Percentiles rank a stretch among this genome's conserved stretches.
phyloP scores from a whole-genome alignment of 2,888 invertebrate genomes.

The Diarsia mendica region DNA sequence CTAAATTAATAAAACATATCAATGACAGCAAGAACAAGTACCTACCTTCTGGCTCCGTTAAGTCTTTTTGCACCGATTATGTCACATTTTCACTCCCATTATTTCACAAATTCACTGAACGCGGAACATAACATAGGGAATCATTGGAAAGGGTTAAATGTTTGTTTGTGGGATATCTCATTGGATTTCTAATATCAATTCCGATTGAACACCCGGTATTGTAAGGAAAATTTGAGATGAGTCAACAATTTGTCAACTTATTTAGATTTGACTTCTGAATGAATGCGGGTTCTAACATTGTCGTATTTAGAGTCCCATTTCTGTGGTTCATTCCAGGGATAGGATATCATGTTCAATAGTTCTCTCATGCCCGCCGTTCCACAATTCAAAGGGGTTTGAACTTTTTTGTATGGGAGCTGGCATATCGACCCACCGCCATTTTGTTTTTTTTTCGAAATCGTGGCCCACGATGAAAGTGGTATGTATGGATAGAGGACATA shows the following conservation, averaged over 20 bases:
- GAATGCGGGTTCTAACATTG: not conserved
- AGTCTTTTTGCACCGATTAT: not conserved
- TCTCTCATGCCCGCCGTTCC: too few species aligned
- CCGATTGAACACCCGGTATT: not conserved
- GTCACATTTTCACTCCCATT: slow-evolving; percentile 2
- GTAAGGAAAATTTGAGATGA: not conserved
- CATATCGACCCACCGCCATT: too few species aligned
- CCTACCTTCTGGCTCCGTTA: not conserved
- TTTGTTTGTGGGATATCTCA: slow-evolving; percentile 7
- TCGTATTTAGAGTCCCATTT: not conserved
- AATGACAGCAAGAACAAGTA: not conserved
- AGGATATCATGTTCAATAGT: not conserved
- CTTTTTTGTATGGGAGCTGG: too few species aligned
- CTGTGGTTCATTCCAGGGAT: not conserved
- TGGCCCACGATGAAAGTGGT: too few species aligned
- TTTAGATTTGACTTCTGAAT: not conserved
- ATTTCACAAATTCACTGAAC: slow-evolving; percentile 4
- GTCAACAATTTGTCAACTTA: not conserved
- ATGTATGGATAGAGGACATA: too few species aligned
- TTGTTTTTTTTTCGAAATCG: too few species aligned
- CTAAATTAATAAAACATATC: too few species aligned
- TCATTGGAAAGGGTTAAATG: slow-evolving; percentile 4
- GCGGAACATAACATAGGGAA: not conserved
- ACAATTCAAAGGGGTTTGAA: too few species aligned
- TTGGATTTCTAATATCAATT: not conserved